A percentile compares a stretch with the other conserved stretches of the same genome.
Evolutionary conservation across 2,888 invertebrate species (phyloP).

Genomic region (Watsonalla cultraria): DNA sequence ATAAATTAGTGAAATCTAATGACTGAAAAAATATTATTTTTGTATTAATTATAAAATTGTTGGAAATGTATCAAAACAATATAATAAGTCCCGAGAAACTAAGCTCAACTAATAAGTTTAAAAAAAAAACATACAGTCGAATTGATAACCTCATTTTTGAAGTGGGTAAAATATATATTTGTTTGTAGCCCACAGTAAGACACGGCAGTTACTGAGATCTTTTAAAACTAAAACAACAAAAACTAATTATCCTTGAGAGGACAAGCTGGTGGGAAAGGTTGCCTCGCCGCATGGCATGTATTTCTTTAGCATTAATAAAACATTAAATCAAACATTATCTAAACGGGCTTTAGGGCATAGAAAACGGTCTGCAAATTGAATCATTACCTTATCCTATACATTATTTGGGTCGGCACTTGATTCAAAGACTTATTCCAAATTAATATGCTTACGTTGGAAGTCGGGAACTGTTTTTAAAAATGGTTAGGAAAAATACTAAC

Average conservation of each 20-base stretch:
- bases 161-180: no score
- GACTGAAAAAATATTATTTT: neutral
- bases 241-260: conserved; percentile 49
- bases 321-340: conserved; percentile 40
- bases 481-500: no score
- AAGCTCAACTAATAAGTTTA: no score
- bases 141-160: no score
- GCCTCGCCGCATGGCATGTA: conserved; percentile 68
- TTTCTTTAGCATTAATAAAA: conserved; percentile 50
- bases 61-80: conserved; percentile 2
- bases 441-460: no score
- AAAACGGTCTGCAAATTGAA: neutral
- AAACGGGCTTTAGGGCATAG: neutral
- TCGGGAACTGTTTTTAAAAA: no score
- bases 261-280: conserved; percentile 68
- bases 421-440: no score
- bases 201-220: conserved; percentile 67
- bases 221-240: conserved; percentile 56
- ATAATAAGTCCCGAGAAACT: no score
- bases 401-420: no score
- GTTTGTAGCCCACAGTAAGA: conserved; percentile 25
- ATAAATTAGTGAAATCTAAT: neutral
- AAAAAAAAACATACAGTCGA: no score
- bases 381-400: no score
- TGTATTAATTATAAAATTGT: neutral